Evolutionary conservation across 1,140 invertebrate species (phyloP).

Genomic region (Rhopalosiphum padi): DNA sequence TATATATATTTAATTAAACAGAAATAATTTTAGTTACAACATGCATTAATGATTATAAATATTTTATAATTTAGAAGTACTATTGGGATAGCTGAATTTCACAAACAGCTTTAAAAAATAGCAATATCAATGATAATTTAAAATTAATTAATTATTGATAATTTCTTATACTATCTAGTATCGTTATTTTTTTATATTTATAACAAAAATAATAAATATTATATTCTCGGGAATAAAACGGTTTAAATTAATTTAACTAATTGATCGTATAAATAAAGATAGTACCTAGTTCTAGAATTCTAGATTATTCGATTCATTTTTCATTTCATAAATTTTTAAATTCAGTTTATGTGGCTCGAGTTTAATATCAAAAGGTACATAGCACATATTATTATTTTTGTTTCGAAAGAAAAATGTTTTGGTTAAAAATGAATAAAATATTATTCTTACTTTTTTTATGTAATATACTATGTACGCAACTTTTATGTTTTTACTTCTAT

Average conservation of each 20-base stretch:
- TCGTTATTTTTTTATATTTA: background rate
- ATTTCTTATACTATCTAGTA: background rate
- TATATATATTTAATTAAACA: constrained; percentile 45
- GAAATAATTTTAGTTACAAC: background rate
- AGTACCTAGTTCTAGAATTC: no score
- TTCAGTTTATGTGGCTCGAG: background rate
- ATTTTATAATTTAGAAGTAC: background rate
- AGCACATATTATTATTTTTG: background rate
- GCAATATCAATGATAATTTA: background rate
- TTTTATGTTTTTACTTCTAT: background rate
- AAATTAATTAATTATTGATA: background rate
- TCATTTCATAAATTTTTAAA: background rate
- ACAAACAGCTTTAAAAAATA: background rate
- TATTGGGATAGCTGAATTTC: background rate
- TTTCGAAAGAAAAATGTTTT: background rate
- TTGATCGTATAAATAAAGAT: background rate
- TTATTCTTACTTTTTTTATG: background rate
- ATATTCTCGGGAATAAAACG: background rate
- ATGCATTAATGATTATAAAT: background rate
- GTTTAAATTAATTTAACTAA: background rate
- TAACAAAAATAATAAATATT: background rate
- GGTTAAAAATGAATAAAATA: background rate
- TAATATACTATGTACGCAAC: background rate
- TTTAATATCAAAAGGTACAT: background rate
- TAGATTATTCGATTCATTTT: background rate